Conservation (phyloP, 1,140 invertebrate species). For the Atta colombica region DNA sequence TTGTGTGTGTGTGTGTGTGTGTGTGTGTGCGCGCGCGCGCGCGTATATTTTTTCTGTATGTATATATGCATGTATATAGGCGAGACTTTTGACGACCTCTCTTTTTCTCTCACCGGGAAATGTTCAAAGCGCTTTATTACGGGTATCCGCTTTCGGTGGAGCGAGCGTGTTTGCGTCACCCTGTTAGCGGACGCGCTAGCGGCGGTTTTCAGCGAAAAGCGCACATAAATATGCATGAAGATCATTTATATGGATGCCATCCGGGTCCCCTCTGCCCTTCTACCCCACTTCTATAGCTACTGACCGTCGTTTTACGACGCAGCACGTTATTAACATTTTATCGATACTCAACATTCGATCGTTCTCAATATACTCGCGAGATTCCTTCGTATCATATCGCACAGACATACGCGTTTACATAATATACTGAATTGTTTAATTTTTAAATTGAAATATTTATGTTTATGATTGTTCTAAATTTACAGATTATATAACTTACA, state of each 20-base stretch:
- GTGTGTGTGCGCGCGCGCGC: no score
- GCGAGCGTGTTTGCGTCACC: constrained; percentile 81
- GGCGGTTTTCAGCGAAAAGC: constrained; percentile 84
- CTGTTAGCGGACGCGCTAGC: constrained; percentile 79
- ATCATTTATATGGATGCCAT: constrained; percentile 84
- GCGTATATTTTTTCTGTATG: constrained; percentile 23
- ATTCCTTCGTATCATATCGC: constrained; percentile 27
- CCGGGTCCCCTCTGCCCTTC: constrained; percentile 27
- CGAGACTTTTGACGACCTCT: constrained; percentile 4
- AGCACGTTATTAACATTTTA: constrained; percentile 84
- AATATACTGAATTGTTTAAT: neutral
- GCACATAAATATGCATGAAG: constrained; percentile 86
- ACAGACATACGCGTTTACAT: neutral
- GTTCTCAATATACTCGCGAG: neutral
- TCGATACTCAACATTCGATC: constrained; percentile 69
- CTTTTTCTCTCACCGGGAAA: constrained; percentile 74
- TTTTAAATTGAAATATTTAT: constrained; percentile 16
- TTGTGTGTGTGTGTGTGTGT: no score
- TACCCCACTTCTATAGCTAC: constrained; percentile 33
- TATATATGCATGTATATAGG: constrained; percentile 13
- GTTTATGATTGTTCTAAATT: neutral
- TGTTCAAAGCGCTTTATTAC: constrained; percentile 82
- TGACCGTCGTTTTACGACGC: constrained; percentile 68
- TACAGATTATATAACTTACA: no score
- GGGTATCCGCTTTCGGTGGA: constrained; percentile 81